These are phyloP conservation scores for Glossosoma conforme DNA, from an alignment of 1,140 invertebrate species.

Conservation along the genomic window DNA sequence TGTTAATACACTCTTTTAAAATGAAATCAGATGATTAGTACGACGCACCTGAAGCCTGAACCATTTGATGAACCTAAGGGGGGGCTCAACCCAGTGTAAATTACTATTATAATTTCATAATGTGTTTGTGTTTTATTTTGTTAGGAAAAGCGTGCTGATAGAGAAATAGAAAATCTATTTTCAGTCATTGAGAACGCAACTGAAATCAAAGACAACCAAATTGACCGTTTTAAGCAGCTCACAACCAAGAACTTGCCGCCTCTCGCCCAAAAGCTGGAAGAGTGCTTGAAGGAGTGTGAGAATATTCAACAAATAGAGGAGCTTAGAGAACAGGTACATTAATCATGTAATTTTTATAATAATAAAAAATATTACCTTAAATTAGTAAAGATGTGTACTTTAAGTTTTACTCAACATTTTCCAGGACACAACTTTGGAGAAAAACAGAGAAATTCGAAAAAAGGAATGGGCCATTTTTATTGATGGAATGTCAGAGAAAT, in stretches of 20 bases:
- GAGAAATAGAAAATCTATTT: constrained; percentile 75
- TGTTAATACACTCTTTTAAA: no score
- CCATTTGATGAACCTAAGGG: no score
- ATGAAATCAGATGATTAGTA: no score
- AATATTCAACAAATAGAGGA: constrained; percentile 51
- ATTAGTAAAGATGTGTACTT: neutral
- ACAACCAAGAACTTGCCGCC: constrained; percentile 58
- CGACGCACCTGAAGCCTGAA: no score
- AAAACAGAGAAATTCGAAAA: constrained; percentile 56
- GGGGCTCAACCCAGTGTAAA: no score
- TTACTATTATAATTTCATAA: constrained; percentile 23
- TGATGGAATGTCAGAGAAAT: constrained; percentile 70
- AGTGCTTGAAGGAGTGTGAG: constrained; percentile 59
- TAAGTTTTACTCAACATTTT: constrained; percentile 13
- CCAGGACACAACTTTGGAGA: constrained; percentile 38
- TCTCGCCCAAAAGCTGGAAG: constrained; percentile 52
- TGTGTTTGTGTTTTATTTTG: constrained; percentile 23
- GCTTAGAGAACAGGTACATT: constrained; percentile 46
- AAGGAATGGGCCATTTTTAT: constrained; percentile 68
- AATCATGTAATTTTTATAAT: neutral
- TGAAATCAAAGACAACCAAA: constrained; percentile 68
- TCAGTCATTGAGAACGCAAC: constrained; percentile 70
- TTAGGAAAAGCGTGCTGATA: constrained; percentile 69
- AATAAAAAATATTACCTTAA: neutral
- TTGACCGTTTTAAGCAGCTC: constrained; percentile 56